phyloP scores from a whole-genome alignment of 2,888 invertebrate genomes.

The Crepidodera aurea region DNA sequence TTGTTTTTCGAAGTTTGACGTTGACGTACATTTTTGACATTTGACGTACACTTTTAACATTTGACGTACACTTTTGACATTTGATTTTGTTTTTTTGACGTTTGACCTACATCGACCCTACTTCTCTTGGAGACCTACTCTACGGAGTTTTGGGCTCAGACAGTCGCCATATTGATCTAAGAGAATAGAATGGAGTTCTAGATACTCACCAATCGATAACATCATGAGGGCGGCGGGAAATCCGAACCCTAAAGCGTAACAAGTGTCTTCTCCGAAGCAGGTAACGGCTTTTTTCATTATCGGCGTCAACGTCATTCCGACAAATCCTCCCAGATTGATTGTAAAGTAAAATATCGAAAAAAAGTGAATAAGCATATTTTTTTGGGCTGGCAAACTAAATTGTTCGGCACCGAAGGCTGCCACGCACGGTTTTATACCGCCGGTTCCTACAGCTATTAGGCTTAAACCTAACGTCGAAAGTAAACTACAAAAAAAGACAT shows the following conservation, averaged over 20 bases:
- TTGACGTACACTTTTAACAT: too few relatives aligned
- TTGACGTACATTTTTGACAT: too few relatives aligned
- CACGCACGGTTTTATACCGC: slow-evolving; percentile 88
- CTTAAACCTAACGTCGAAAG: slow-evolving; percentile 67
- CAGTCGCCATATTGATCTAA: too few relatives aligned
- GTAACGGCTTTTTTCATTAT: slow-evolving; percentile 71
- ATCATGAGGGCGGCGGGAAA: slow-evolving; percentile 78
- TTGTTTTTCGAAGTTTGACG: too few relatives aligned
- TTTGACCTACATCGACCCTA: too few relatives aligned
- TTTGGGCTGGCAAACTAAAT: slow-evolving; percentile 75
- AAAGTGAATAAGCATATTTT: slow-evolving; percentile 72
- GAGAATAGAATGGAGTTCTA: too few relatives aligned
- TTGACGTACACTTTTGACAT: too few relatives aligned
- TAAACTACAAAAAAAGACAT: slow-evolving; percentile 55
- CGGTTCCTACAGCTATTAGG: slow-evolving; percentile 79
- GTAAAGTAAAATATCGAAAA: slow-evolving; percentile 86
- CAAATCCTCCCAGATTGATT: slow-evolving; percentile 75
- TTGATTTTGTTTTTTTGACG: too few relatives aligned
- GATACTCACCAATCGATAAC: too few relatives aligned
- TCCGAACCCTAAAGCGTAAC: slow-evolving; percentile 79
- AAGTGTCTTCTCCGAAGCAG: slow-evolving; percentile 75
- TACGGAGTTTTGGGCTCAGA: too few relatives aligned
- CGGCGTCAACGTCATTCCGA: slow-evolving; percentile 76
- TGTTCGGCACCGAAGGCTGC: slow-evolving; percentile 89
- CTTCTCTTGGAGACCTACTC: too few relatives aligned